Evolutionary conservation across 2,888 invertebrate genomes (phyloP), one percentile per base, ranked within the genome.

Genomic region (Sphaerophoria rueppellii): DNA sequence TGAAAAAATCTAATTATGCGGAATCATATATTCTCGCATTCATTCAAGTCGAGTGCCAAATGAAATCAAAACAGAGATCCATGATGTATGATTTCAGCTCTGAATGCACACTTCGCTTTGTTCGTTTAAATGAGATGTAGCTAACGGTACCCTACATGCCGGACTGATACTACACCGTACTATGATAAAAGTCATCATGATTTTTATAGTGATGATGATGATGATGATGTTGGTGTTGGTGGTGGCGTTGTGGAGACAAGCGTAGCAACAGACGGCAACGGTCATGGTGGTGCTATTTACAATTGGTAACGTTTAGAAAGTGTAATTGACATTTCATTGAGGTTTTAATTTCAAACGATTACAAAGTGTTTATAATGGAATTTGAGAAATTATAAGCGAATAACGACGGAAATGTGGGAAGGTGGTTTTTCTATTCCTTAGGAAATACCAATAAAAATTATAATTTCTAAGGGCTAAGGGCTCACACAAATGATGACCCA

Each of bases 261-360:
- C 3, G 2, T 24, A 24, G 24, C 24, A 24, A 24, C 24, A 24
- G 24, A 24, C 11, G 37, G 32, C 43, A 40, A 32, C 24, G n/a
- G 37, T 14, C 32, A n/a, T 35, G 40, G 34, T 52, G 52, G 14
- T 63, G 78, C 65, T 63, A 76, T 74, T 46, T 58, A 54, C 82
- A 79, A 78, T 82, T 78, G 74, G 78, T 52, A 54, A 50, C 12
- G 60, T 78, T 82, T 82, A 74, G 79, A 82, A 78, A 82, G 70
- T 73, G 55, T 58, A 74, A 82, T 70, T 74, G 63, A 70, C 74
- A 65, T 43, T 71, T 69, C 48, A 73, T 73, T 73, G 72, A 57
- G 70, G 48, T 40, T 74, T 67, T 60, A 54, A 69, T 63, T 73
- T 73, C 69, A 63, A 69, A 63, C 37, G 61, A 58, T 32, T 34